Evolutionary conservation across 2,888 invertebrate genomes (phyloP).

Genomic region (Eilema griseolum): DNA sequence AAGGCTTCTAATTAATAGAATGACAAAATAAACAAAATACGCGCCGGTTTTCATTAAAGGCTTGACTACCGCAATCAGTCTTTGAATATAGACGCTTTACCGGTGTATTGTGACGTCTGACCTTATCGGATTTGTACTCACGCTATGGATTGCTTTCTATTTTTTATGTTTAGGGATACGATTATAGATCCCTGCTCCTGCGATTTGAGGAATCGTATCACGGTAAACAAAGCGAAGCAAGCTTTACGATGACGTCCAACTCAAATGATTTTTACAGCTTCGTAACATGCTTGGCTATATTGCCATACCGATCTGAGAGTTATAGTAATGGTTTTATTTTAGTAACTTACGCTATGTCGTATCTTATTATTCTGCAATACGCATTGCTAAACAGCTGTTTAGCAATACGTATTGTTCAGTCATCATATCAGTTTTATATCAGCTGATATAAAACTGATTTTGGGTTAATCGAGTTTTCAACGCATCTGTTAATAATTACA

Average conservation of each 20-base stretch:
- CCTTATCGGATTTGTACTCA: constrained; percentile 18
- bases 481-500: background rate
- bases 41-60: constrained; percentile 62
- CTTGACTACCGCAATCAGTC: constrained; percentile 55
- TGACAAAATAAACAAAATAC: constrained; percentile 71
- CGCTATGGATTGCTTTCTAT: constrained; percentile 9
- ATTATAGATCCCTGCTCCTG: background rate
- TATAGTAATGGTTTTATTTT: background rate
- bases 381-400: background rate
- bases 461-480: too few relatives aligned
- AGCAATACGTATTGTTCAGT: too few relatives aligned
- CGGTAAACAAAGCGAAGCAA: background rate
- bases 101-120: constrained; percentile 20
- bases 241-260: background rate
- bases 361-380: background rate
- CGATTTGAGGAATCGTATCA: background rate
- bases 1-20: constrained; percentile 74
- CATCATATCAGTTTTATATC: too few relatives aligned
- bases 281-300: background rate
- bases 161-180: background rate
- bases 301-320: background rate
- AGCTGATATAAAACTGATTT: too few relatives aligned
- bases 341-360: background rate
- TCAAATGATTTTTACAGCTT: background rate
- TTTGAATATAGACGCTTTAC: constrained; percentile 39